Evolutionary conservation across 2,113 vertebrate species (phyloP).

Genomic region (Dipodomys stephensi): DNA sequence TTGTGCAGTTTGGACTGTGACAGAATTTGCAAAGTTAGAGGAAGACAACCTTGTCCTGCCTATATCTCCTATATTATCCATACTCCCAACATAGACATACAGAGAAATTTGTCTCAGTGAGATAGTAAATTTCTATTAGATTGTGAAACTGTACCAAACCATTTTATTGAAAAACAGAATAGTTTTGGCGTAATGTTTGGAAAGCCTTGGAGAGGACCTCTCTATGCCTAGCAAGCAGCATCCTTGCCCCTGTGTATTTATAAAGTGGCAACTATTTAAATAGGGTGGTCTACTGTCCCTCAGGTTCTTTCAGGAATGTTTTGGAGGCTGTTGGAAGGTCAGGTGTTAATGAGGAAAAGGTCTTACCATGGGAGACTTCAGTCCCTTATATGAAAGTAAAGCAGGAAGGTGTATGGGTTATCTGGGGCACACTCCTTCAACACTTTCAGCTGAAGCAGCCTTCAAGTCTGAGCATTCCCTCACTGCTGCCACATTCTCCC

Average conservation of each 20-base stretch:
- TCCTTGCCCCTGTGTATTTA: slow-evolving; percentile 2
- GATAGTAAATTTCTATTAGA: slow-evolving; percentile 23
- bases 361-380: background rate
- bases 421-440: background rate
- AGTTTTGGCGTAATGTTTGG: background rate
- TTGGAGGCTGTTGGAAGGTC: background rate
- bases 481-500: background rate
- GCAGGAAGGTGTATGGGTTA: background rate
- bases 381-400: background rate
- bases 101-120: background rate
- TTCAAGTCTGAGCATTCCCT: background rate
- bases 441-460: background rate
- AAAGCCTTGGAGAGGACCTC: slow-evolving; percentile 19
- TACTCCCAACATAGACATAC: background rate
- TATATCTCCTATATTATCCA: background rate
- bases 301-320: background rate
- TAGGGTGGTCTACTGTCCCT: background rate
- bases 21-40: slow-evolving; percentile 33
- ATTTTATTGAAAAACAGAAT: slow-evolving; percentile 42
- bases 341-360: background rate
- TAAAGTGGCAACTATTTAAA: slow-evolving; percentile 31
- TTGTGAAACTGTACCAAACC: slow-evolving; percentile 43
- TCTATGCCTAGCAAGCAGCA: slow-evolving; percentile 8
- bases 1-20: background rate
- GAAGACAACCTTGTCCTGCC: background rate